These are phyloP conservation scores for Macrosiphum euphorbiae DNA, from an alignment of 2,888 invertebrate genomes.

Conservation along the genomic window DNA sequence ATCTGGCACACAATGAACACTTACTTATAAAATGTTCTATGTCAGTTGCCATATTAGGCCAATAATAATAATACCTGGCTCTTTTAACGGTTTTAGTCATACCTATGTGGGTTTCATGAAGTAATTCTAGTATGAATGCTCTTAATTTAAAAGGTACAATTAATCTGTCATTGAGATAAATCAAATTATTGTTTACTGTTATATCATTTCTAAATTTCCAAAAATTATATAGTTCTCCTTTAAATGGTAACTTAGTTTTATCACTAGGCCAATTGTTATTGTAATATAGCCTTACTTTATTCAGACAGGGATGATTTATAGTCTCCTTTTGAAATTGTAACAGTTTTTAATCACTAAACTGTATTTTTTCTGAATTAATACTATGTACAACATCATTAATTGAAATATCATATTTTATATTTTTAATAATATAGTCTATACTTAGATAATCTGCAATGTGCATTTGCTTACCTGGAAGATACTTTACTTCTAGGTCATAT, in stretches of 20 bases:
- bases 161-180: not conserved
- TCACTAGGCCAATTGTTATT: too few species aligned
- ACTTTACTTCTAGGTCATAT: conserved; percentile 25
- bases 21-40: not conserved
- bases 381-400: too few species aligned
- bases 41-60: not conserved
- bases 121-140: not conserved
- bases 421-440: not conserved
- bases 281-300: too few species aligned
- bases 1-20: too few species aligned
- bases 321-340: too few species aligned
- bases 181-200: not conserved
- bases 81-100: not conserved
- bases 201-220: not conserved
- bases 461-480: conserved; percentile 52
- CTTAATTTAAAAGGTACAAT: not conserved
- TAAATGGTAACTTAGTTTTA: not conserved
- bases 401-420: too few species aligned
- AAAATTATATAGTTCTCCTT: not conserved
- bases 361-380: too few species aligned
- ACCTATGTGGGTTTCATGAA: not conserved
- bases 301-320: not conserved
- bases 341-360: not conserved
- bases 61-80: not conserved
- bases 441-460: conserved; percentile 36